Evolutionary conservation across 2,797 vertebrate species (phyloP).

Genomic region (Momotus momota): DNA sequence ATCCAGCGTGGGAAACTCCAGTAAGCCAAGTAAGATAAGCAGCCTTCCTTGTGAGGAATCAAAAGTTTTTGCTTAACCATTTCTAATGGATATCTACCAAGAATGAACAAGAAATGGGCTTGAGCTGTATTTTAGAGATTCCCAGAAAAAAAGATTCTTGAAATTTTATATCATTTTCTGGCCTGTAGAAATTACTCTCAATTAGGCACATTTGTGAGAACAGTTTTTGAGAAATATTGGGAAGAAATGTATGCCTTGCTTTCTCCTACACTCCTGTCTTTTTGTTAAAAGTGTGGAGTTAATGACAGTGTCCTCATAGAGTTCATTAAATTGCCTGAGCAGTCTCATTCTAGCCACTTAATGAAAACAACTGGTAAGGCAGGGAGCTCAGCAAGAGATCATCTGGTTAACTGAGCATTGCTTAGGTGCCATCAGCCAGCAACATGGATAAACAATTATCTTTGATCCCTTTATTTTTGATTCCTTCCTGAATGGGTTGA

Average conservation of each 20-base stretch:
- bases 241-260: neutral
- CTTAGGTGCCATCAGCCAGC: neutral
- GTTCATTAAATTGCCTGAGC: neutral
- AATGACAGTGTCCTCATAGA: neutral
- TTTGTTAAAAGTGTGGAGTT: neutral
- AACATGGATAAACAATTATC: neutral
- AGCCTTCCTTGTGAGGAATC: neutral
- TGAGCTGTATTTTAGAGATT: neutral
- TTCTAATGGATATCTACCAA: neutral
- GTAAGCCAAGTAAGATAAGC: constrained; percentile 11
- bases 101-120: neutral
- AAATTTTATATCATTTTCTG: neutral
- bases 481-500: neutral
- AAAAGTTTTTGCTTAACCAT: neutral
- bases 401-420: neutral
- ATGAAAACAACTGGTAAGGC: neutral
- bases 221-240: neutral
- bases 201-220: neutral
- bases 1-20: neutral
- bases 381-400: neutral
- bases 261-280: neutral
- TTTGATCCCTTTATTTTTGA: neutral
- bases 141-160: neutral
- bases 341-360: neutral
- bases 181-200: neutral